These are phyloP conservation scores for Taurulus bubalis DNA, from an alignment of 2,113 vertebrate genomes.

Conservation along the genomic window DNA sequence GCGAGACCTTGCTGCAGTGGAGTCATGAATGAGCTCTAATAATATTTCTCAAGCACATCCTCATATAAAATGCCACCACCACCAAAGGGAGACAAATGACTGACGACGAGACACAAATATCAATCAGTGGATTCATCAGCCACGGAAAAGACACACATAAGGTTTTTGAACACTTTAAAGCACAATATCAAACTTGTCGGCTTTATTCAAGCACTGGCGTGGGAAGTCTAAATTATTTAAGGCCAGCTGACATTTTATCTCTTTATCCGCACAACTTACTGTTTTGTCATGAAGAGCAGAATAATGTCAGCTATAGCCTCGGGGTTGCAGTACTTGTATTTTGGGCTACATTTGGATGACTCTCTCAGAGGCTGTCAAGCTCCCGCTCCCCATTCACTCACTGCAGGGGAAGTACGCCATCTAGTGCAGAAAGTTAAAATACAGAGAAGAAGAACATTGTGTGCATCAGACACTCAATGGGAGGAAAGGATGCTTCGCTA, in stretches of 20 bases:
- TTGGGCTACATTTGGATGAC: slow-evolving; percentile 68
- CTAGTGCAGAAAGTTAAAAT: slow-evolving; percentile 58
- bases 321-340: slow-evolving; percentile 56
- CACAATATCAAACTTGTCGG: not conserved
- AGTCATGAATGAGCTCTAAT: slow-evolving; percentile 51
- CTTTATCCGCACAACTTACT: slow-evolving; percentile 45
- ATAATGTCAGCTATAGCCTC: slow-evolving; percentile 66
- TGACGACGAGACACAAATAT: slow-evolving; percentile 30
- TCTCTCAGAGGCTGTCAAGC: slow-evolving; percentile 63
- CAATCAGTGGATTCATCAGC: slow-evolving; percentile 33
- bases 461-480: not conserved
- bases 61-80: slow-evolving; percentile 29
- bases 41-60: slow-evolving; percentile 39
- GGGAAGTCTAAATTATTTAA: slow-evolving; percentile 53
- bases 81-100: slow-evolving; percentile 40
- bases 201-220: not conserved
- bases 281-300: slow-evolving; percentile 62
- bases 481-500: not conserved
- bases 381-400: not conserved
- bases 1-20: slow-evolving; percentile 36
- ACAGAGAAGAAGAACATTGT: not conserved
- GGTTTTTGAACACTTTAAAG: slow-evolving; percentile 1
- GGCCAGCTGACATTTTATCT: slow-evolving; percentile 53
- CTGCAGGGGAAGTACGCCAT: slow-evolving; percentile 66
- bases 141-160: not conserved